Evolutionary conservation across 2,888 invertebrate species (phyloP), one percentile per base, ranked within the genome.

Genomic region (Tetragonisca angustula): DNA sequence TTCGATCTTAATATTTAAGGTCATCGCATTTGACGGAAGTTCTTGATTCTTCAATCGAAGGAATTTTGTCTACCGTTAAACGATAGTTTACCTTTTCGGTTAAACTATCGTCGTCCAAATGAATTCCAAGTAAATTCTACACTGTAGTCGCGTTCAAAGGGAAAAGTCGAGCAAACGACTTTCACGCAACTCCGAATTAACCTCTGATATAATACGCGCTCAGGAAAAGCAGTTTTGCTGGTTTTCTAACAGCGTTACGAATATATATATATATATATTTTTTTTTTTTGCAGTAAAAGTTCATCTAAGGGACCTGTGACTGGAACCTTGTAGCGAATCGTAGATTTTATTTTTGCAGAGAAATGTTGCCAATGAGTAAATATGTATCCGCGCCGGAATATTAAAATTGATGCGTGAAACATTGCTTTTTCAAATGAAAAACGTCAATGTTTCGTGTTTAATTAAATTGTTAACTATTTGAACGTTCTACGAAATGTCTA

Each of bases 111-210:
- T 56, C 5, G 32, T 32, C 32, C 4, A 43, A 43, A 43, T 43
- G 9, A 43, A 43, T 43, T 43, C 43, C 24, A 43, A 24, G 19
- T 24, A 32, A 59, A 71, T 75, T 70, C 49, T 27, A 50, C 24
- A 27, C 52, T 0, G 52, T 3, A 15, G 24, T 19, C 50, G 50
- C 27, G 43, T 65, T 78, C 54, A 56, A 27, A 68, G 59, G 69
- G 75, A 81, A 76, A 83, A 79, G 67, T 62, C 36, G 76, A 74
- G 64, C 72, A 50, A 68, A 36, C 73, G 62, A 84, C 83, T 89
- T 89, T 87, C 79, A 87, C 85, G 79, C 81, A 86, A 85, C 70
- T 73, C 0, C 56, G 61, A 78, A 65, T 64, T 82, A 77, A 83
- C 80, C 68, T 75, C 83, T 83, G 81, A 85, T 81, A 79, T 84